Evolutionary conservation across 2,888 invertebrate genomes (phyloP).

Genomic region (Neoaliturus tenellus): DNA sequence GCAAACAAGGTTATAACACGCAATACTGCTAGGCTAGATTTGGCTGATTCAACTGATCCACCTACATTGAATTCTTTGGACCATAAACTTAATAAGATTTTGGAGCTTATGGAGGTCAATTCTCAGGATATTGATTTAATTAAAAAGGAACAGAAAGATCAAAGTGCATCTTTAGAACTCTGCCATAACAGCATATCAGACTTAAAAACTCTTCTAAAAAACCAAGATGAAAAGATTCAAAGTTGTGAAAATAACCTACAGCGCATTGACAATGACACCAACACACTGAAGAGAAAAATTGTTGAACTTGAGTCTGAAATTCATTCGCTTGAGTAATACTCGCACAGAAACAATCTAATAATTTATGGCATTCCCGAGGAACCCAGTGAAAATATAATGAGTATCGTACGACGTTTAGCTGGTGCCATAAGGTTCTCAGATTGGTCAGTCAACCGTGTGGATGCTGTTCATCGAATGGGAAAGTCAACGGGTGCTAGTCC

Average conservation of each 20-base stretch:
- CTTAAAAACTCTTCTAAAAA: neutral
- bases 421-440: neutral
- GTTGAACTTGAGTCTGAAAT: neutral
- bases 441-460: neutral
- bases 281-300: neutral
- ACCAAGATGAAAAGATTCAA: neutral
- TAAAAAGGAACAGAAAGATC: neutral
- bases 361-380: slow-evolving; percentile 1
- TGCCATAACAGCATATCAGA: neutral
- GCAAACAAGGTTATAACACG: too few species aligned
- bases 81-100: neutral
- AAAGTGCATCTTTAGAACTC: neutral
- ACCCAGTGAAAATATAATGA: neutral
- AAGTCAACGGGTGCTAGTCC: neutral
- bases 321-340: neutral
- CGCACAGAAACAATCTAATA: neutral
- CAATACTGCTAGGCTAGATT: too few species aligned
- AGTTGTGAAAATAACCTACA: neutral
- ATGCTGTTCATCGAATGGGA: slow-evolving; percentile 1
- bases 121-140: neutral
- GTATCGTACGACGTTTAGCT: neutral
- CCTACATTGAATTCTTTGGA: too few species aligned
- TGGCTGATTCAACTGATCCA: too few species aligned
- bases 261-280: neutral
- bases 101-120: neutral